Evolutionary conservation across 2,888 invertebrate species (phyloP).

Genomic region (Erynnis tages): DNA sequence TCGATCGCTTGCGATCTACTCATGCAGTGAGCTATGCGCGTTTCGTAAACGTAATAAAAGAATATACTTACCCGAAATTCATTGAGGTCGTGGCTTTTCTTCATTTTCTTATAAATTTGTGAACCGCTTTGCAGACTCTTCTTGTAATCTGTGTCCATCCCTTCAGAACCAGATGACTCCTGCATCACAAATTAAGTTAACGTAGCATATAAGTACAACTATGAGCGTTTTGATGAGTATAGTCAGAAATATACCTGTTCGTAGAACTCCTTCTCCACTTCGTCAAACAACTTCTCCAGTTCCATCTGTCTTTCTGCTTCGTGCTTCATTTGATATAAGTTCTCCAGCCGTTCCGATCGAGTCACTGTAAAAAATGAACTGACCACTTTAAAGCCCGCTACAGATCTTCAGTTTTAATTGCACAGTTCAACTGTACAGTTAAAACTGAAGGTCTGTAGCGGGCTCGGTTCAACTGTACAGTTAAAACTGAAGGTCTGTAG

Average conservation of each 20-base stretch:
- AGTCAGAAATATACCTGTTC: slow-evolving; percentile 60
- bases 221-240: too few relatives aligned
- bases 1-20: too few relatives aligned
- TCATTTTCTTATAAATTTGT: slow-evolving; percentile 65
- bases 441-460: too few relatives aligned
- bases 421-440: too few relatives aligned
- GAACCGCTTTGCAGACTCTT: slow-evolving; percentile 51
- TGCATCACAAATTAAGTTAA: slow-evolving; percentile 32
- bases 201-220: too few relatives aligned
- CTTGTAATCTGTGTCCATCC: slow-evolving; percentile 32
- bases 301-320: slow-evolving; percentile 64
- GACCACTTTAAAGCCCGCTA: too few relatives aligned
- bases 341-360: slow-evolving; percentile 66
- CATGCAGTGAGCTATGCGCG: too few relatives aligned
- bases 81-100: slow-evolving; percentile 66
- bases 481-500: too few relatives aligned
- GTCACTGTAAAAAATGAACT: slow-evolving; percentile 56
- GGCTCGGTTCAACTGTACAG: too few relatives aligned
- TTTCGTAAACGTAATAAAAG: too few relatives aligned
- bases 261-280: slow-evolving; percentile 71
- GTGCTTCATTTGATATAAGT: slow-evolving; percentile 61
- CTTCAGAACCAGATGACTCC: slow-evolving; percentile 59
- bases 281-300: slow-evolving; percentile 77
- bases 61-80: slow-evolving; percentile 69
- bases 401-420: too few relatives aligned